Base-by-base conservation (phyloP, 2,113 vertebrate genomes). In the Gasterosteus aculeatus region DNA sequence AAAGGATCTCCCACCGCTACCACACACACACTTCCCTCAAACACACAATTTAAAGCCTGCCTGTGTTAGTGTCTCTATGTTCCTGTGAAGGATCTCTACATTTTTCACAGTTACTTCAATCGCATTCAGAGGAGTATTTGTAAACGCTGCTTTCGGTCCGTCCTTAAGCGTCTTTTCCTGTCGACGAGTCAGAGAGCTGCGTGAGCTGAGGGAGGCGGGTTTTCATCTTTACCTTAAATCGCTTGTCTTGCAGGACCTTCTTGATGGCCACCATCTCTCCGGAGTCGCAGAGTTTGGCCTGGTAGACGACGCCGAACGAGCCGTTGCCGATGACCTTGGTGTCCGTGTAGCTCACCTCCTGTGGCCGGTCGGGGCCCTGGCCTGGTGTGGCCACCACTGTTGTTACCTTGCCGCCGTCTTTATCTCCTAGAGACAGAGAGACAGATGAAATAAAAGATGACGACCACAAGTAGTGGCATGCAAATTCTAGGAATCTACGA, bases 321-420 rank as follows among this genome's bases (percentile, higher is more conserved):
- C 98, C 98, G 74, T 99, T 99, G 69, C 98, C 98, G 78, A 99
- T 99, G 85, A 99, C 98, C 91, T 99, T 99, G 42, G 97, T 99
- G 93, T 99, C 98, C 16, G 97, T 98, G 93, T 99, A 99, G 94
- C 97, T 99, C 91, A 99, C 98, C 93, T 99, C 98, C 88, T 99
- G 98, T 69, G 97, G 97, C 93, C 98, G 95, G 88, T 99, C 98
- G 0, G 98, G 97, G 76, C 98, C 98, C 90, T 99, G 98, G 72
- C 98, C 98, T 31, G 97, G 98, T 77, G 98, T 99, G 84, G 98
- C 98, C 90, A 99, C 96, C 62, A 99, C 98, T 85, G 98, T 98
- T 54, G 98, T 99, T 89, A 99, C 97, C 89, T 99, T 99, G 89
- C 98, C 96, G 93, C 98, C 98, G 92, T 99, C 98, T 89, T 99